A percentile compares a stretch with the other conserved stretches of the same genome.
These are phyloP conservation scores for Malurus cyaneus DNA, from an alignment of 2,113 vertebrate genomes.

Conservation along the genomic window DNA sequence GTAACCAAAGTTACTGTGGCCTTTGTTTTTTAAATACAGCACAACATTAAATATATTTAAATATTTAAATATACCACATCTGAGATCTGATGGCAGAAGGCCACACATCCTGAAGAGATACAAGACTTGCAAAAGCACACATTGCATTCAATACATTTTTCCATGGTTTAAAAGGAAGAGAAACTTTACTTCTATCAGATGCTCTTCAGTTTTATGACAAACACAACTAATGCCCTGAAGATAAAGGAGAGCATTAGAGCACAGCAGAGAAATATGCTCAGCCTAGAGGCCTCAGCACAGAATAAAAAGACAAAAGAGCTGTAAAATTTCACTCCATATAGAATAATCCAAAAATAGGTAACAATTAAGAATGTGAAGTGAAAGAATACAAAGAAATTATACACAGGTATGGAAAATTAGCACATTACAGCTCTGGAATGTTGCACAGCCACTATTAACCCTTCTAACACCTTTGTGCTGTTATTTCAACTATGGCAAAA, in stretches of 20 bases:
- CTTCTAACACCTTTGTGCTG: background rate
- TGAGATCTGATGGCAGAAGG: background rate
- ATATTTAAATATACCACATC: background rate
- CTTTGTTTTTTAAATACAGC: background rate
- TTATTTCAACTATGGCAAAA: background rate
- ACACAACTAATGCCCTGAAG: slow-evolving; percentile 13
- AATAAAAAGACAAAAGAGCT: background rate
- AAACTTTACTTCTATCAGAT: slow-evolving; percentile 8
- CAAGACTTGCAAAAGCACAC: background rate
- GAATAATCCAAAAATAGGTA: background rate
- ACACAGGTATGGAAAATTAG: background rate
- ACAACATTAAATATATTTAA: background rate
- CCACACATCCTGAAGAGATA: background rate
- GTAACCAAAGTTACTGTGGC: background rate
- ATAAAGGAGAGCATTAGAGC: background rate
- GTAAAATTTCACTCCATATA: background rate
- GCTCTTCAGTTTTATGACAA: background rate
- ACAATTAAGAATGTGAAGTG: background rate
- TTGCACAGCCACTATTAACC: background rate
- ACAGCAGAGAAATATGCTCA: background rate
- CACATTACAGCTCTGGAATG: background rate
- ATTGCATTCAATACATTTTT: background rate
- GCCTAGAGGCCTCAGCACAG: background rate
- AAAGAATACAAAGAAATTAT: background rate
- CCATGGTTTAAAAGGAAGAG: background rate